Evolutionary conservation across 2,888 invertebrate species (phyloP), one percentile per base, ranked within the genome.

Genomic region (Ophion ventricosus): DNA sequence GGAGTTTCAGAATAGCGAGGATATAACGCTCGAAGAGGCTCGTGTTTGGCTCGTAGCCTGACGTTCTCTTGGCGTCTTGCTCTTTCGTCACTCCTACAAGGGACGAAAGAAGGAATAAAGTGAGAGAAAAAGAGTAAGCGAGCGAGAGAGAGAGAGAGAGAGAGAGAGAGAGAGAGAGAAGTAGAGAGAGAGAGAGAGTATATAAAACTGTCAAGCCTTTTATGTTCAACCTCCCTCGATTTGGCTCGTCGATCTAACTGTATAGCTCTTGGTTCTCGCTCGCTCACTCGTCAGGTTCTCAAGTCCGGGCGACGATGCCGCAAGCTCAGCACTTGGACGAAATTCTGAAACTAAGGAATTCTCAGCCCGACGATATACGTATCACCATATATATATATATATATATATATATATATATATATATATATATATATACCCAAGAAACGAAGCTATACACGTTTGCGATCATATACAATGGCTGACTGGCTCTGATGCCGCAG

Each of bases 291-390:
- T 49, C 57, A 20, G 70, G 35, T 56, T 23, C 56, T 67, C 66
- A 49, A 73, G 80, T 29, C 23, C 56, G n/a, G n/a, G 54, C 74
- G 69, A 69, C 57, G 82, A 82, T 72, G 79, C 66, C 75, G 84
- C 84, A 79, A 82, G 61, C 84, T 85, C 85, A 85, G 85, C 85
- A 83, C 81, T 85, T 85, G 84, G 81, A 81, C 81, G 74, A 84
- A 81, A 75, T 84, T 81, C 85, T 75, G 69, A 83, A 29, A 85
- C 81, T 85, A 84, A 61, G 67, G 81, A 79, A 78, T 81, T 81
- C 78, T 80, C 67, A 78, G 78, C 70, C 74, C 54, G 59, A 56
- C 64, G 63, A 74, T 66, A 40, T 56, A 29, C 54, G 23, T 23
- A 20, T 25, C 35, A 56, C 49, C 49, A 17, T 17, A 17, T 74